Evolutionary conservation across 2,797 vertebrate genomes (phyloP).

Genomic region (Pagetopsis macropterus): DNA sequence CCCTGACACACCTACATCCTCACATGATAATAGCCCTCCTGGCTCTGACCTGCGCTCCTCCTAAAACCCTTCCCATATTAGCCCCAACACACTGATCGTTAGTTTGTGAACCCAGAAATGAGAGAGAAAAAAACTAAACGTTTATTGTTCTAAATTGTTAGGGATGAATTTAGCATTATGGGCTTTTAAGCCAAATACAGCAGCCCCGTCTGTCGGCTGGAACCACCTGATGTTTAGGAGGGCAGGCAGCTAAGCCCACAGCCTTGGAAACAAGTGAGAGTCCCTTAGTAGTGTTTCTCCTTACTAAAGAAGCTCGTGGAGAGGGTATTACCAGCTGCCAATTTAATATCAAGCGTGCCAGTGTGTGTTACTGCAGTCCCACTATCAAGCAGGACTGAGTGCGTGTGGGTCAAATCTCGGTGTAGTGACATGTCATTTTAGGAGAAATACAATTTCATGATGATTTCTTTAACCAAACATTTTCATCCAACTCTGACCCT

Average conservation of each 20-base stretch:
- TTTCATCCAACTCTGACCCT: slow-evolving; percentile 41
- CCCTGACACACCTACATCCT: slow-evolving; percentile 46
- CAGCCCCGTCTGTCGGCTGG: slow-evolving; percentile 33
- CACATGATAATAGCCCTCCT: slow-evolving; percentile 59
- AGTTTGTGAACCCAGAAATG: slow-evolving; percentile 13
- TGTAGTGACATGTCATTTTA: slow-evolving; percentile 60
- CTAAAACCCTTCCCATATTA: slow-evolving; percentile 11
- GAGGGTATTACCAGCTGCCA: slow-evolving; percentile 31
- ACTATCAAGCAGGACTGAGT: slow-evolving; percentile 33
- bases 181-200: slow-evolving; percentile 20
- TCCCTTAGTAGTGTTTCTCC: slow-evolving; percentile 46
- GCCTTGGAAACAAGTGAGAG: slow-evolving; percentile 22
- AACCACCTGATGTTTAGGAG: slow-evolving; percentile 52
- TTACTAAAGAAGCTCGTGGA: slow-evolving; percentile 24
- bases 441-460: slow-evolving; percentile 43
- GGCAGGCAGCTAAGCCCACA: slow-evolving; percentile 39
- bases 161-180: slow-evolving; percentile 10
- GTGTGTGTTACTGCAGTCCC: slow-evolving; percentile 39
- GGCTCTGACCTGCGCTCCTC: slow-evolving; percentile 41
- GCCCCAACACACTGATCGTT: slow-evolving; percentile 20
- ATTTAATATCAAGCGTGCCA: slow-evolving; percentile 16
- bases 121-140: slow-evolving; percentile 14
- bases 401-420: slow-evolving; percentile 41
- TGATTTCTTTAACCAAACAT: slow-evolving; percentile 46
- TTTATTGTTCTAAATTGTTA: slow-evolving; percentile 17